Evolutionary conservation across 2,113 vertebrate species (phyloP).

Genomic region (Irena cyanogastra): DNA sequence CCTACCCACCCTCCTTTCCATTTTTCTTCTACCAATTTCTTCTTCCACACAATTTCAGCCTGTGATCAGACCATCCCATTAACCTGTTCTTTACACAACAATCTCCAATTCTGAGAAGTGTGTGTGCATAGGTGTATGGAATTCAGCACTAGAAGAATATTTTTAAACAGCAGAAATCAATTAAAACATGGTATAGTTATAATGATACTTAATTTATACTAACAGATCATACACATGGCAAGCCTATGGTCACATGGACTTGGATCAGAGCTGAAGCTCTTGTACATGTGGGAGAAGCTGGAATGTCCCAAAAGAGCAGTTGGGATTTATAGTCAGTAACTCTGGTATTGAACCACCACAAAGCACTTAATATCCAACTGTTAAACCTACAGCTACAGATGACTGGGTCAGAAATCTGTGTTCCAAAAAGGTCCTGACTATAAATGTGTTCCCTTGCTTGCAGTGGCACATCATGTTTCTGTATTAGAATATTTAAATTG

Average conservation of each 20-base stretch:
- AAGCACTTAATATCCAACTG: not conserved
- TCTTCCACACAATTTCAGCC: not conserved
- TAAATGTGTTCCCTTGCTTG: not conserved
- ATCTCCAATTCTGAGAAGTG: not conserved
- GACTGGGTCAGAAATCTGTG: not conserved
- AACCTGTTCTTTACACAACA: not conserved
- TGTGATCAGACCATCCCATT: not conserved
- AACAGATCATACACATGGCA: not conserved
- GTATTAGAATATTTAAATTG: not conserved
- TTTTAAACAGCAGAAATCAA: not conserved
- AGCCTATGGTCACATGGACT: accelerated
- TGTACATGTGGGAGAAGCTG: not conserved
- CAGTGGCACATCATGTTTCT: not conserved
- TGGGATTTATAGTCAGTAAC: not conserved
- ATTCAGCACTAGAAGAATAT: not conserved
- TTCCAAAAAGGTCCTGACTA: not conserved
- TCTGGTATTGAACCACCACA: conserved; percentile 24
- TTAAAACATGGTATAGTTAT: not conserved
- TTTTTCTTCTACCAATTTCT: not conserved
- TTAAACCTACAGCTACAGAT: not conserved
- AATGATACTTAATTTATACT: not conserved
- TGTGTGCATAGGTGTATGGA: not conserved
- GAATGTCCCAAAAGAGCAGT: conserved; percentile 1
- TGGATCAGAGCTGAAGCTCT: not conserved
- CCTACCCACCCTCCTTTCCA: not conserved